Evolutionary conservation across 1,140 invertebrate species (phyloP), one percentile per base, ranked within the genome.

Genomic region (Drusus annulatus): DNA sequence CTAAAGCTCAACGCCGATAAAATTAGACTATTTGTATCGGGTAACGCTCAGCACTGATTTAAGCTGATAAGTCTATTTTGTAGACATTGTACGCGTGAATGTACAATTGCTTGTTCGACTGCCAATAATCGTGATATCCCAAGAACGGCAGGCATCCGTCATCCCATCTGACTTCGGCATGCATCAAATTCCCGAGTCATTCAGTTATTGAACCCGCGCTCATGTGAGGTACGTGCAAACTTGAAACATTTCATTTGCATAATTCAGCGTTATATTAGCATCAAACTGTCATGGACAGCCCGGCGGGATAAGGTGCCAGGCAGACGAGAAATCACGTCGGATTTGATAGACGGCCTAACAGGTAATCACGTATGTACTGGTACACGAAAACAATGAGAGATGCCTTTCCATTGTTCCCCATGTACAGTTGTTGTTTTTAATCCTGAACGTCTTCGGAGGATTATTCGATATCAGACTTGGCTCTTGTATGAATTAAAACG

Each of bases 191-290:
- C 23, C 17, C 19, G 3, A 13, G 19, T 60, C 56, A 23, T 60
- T 60, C 56, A 19, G 56, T 60, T 45, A 8, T 19, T 23, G 54
- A 21, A n/a, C 54, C 54, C 17, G 56, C 17, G 56, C 62, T 28
- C 23, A 45, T 17, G 65, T 19, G 4, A 36, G 65, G 19, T 45
- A 19, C 65, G n/a, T 16, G 65, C 65, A 16, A 50, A 65, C 10
- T 65, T 16, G 19, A 51, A 69, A 19, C 63, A 23, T 51, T 19
- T 51, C 65, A 69, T 69, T 45, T 69, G 45, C 65, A 69, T 69
- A 69, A 69, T 69, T 10, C 62, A 28, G 16, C n/a, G 65, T 45
- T 45, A 45, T 17, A 69, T 69, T 69, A 69, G 65, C 65, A 69
- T 69, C n/a, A 69, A 69, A 50, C 36, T 45, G 65, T 69, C 65